A percentile compares a stretch with the other conserved stretches of the same genome.
Evolutionary conservation across 2,888 invertebrate species (phyloP).

Genomic region (Choreutis nemorana): DNA sequence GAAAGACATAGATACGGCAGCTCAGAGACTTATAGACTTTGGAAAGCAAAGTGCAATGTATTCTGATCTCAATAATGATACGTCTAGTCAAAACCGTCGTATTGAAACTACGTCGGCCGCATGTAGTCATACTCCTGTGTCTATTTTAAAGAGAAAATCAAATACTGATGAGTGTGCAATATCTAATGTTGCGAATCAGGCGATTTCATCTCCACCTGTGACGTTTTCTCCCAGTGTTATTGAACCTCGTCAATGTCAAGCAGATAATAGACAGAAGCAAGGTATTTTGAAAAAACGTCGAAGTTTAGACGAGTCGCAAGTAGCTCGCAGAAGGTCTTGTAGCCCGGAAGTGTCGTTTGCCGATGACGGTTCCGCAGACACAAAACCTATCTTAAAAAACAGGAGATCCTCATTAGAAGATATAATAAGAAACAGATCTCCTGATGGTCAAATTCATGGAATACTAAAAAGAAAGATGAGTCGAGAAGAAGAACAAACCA

Average conservation of each 20-base stretch:
- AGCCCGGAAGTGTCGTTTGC: slow-evolving; percentile 73
- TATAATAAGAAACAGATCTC: slow-evolving; percentile 69
- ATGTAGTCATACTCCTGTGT: slow-evolving; percentile 62
- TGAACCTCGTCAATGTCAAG: slow-evolving; percentile 68
- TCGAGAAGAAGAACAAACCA: slow-evolving; percentile 69
- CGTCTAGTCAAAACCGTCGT: slow-evolving; percentile 61
- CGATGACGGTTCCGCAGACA: slow-evolving; percentile 64
- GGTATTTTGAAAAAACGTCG: slow-evolving; percentile 86
- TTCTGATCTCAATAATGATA: slow-evolving; percentile 62
- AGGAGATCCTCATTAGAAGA: slow-evolving; percentile 77
- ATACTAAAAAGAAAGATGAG: slow-evolving; percentile 77
- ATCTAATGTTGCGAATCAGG: slow-evolving; percentile 57
- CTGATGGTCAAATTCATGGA: slow-evolving; percentile 70
- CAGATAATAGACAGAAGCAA: slow-evolving; percentile 69
- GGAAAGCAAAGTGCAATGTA: slow-evolving; percentile 64
- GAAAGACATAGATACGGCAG: slow-evolving; percentile 59
- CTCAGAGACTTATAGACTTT: slow-evolving; percentile 62
- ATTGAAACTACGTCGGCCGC: slow-evolving; percentile 41
- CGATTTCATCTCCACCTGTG: slow-evolving; percentile 72
- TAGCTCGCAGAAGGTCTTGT: slow-evolving; percentile 71
- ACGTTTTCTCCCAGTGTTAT: slow-evolving; percentile 82
- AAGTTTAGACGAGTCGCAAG: slow-evolving; percentile 82
- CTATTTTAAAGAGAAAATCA: slow-evolving; percentile 75
- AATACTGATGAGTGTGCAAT: slow-evolving; percentile 60
- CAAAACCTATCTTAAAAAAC: slow-evolving; percentile 72